phyloP scores from a whole-genome alignment of 2,888 invertebrate species.

The Sphecodes monilicornis region DNA sequence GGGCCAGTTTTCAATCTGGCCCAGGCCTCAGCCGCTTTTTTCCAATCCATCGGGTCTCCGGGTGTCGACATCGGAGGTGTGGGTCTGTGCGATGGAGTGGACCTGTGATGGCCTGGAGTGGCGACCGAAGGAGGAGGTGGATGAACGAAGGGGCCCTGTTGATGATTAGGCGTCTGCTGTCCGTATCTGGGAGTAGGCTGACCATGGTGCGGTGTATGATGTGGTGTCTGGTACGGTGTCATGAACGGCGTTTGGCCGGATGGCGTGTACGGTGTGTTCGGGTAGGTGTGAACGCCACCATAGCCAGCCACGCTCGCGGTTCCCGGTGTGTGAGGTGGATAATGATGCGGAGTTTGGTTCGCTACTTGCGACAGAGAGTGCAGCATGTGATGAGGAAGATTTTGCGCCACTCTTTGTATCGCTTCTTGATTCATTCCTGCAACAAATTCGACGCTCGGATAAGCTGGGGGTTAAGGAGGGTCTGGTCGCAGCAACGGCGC shows the following conservation, averaged over 20 bases:
- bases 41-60: constrained; percentile 92
- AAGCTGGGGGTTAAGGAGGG: background rate
- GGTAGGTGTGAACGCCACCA: constrained; percentile 86
- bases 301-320: constrained; percentile 88
- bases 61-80: constrained; percentile 67
- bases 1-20: constrained; percentile 85
- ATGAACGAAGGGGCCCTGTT: constrained; percentile 84
- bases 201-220: constrained; percentile 85
- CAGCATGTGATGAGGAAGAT: constrained; percentile 89
- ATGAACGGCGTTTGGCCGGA: constrained; percentile 97
- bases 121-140: constrained; percentile 79
- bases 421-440: constrained; percentile 88
- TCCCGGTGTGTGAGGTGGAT: constrained; percentile 91
- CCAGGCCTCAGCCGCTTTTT: constrained; percentile 95
- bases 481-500: background rate
- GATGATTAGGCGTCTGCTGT: constrained; percentile 85
- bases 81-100: constrained; percentile 82
- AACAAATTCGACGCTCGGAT: background rate
- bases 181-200: constrained; percentile 78
- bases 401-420: constrained; percentile 90
- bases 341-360: constrained; percentile 85
- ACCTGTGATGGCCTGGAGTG: constrained; percentile 53
- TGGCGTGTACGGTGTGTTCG: constrained; percentile 95
- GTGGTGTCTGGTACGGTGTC: constrained; percentile 94
- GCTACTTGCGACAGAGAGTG: constrained; percentile 90